Conservation (phyloP, 1,140 invertebrate species). For the Dysdera silvatica region DNA sequence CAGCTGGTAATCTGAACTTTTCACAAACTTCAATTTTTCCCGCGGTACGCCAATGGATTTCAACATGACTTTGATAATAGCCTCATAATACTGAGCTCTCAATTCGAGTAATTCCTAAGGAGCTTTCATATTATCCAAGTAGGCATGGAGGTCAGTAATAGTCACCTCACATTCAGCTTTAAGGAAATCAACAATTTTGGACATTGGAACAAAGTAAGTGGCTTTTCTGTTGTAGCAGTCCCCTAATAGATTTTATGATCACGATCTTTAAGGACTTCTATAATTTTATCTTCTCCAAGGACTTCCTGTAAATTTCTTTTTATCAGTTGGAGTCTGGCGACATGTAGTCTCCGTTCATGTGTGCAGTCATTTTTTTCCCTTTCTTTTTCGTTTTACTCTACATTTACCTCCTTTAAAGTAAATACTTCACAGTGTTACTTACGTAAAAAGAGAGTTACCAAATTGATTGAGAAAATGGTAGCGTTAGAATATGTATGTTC, state of each 20-base stretch:
- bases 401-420: too few species aligned
- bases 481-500: too few species aligned
- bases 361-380: slow-evolving; percentile 15
- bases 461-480: too few species aligned
- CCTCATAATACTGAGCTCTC: slow-evolving; percentile 88
- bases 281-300: slow-evolving; percentile 87
- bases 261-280: slow-evolving; percentile 69
- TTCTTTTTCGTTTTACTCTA: too few species aligned
- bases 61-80: slow-evolving; percentile 90
- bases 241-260: slow-evolving; percentile 98
- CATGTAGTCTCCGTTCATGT: slow-evolving; percentile 19
- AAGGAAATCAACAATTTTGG: slow-evolving; percentile 96
- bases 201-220: slow-evolving; percentile 98
- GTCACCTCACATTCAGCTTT: slow-evolving; percentile 90
- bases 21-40: slow-evolving; percentile 91
- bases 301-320: slow-evolving; percentile 64
- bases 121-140: slow-evolving; percentile 99
- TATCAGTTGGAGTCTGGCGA: slow-evolving; percentile 15
- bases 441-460: too few species aligned
- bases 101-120: slow-evolving; percentile 86
- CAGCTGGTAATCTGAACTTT: slow-evolving; percentile 91
- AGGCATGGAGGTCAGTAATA: slow-evolving; percentile 96
- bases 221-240: slow-evolving; percentile 95
- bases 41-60: slow-evolving; percentile 84
- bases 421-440: too few species aligned